Evolutionary conservation across 2,113 vertebrate species (phyloP).

Genomic region (Chaetops frenatus): DNA sequence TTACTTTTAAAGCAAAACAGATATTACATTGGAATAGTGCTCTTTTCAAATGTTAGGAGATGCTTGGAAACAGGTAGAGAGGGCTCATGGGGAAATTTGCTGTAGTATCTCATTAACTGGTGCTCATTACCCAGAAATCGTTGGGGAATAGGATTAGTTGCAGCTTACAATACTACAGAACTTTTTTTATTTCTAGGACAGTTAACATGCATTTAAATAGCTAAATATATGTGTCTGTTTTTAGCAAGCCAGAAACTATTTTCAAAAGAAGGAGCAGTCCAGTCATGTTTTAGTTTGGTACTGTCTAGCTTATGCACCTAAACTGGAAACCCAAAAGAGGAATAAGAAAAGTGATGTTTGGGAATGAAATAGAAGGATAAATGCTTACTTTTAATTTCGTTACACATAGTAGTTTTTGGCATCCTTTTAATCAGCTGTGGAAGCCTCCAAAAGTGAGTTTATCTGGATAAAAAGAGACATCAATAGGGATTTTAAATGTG

Average conservation of each 20-base stretch:
- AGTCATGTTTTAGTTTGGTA: not conserved
- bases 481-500: not conserved
- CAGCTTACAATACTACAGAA: not conserved
- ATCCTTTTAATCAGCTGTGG: not conserved
- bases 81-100: not conserved
- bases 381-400: not conserved
- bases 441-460: not conserved
- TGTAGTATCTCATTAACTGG: not conserved
- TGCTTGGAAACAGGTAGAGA: not conserved
- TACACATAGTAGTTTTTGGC: not conserved
- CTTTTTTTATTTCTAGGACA: not conserved
- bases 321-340: not conserved
- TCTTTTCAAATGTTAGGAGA: not conserved
- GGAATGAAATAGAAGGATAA: not conserved
- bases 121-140: not conserved
- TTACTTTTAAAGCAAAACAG: not conserved
- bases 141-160: not conserved
- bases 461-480: not conserved
- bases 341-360: not conserved
- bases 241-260: not conserved
- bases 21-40: not conserved
- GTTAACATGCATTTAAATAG: not conserved
- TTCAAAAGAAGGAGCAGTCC: not conserved
- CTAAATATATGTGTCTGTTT: not conserved
- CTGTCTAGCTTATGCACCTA: not conserved